Conservation (phyloP, 1,140 invertebrate species). For the Drosophila orena region DNA sequence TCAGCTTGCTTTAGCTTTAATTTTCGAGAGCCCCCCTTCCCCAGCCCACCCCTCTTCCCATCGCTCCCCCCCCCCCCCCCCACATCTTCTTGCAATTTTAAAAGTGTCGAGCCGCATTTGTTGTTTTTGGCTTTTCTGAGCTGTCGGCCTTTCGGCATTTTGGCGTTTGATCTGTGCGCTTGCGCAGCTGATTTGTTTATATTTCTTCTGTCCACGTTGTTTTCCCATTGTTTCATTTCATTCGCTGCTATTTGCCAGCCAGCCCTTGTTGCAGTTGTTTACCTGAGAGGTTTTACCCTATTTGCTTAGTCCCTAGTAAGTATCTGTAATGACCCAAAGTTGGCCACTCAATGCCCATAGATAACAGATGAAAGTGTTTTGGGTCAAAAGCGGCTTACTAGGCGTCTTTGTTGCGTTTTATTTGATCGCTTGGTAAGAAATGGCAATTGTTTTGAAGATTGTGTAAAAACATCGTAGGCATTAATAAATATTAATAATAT, state of each 20-base stretch:
- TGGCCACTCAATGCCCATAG: slow-evolving; percentile 38
- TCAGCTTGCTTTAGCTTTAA: slow-evolving; percentile 82
- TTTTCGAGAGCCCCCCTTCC: slow-evolving; percentile 36
- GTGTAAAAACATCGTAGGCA: not conserved
- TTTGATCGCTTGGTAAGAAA: not conserved
- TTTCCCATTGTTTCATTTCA: slow-evolving; percentile 70
- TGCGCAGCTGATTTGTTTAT: slow-evolving; percentile 81
- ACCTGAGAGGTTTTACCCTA: slow-evolving; percentile 54
- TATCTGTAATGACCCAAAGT: slow-evolving; percentile 28
- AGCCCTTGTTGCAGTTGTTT: slow-evolving; percentile 53
- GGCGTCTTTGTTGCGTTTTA: slow-evolving; percentile 3
- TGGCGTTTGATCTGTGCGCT: slow-evolving; percentile 76
- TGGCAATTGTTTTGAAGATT: not conserved
- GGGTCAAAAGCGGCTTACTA: not conserved
- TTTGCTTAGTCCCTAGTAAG: slow-evolving; percentile 60
- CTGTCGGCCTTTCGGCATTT: slow-evolving; percentile 67
- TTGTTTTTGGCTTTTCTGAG: slow-evolving; percentile 8
- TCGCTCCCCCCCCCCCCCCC: not conserved
- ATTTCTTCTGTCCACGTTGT: slow-evolving; percentile 48
- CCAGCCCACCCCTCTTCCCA: not conserved
- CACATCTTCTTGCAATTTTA: slow-evolving; percentile 24
- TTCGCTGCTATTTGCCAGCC: slow-evolving; percentile 47
- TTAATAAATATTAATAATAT: no score
- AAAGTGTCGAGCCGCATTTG: slow-evolving; percentile 38
- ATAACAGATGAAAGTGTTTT: slow-evolving; percentile 34